Percentiles rank a stretch among this genome's conserved stretches.
Evolutionary conservation across 2,113 vertebrate genomes (phyloP).

Genomic region (Podarcis cretensis): DNA sequence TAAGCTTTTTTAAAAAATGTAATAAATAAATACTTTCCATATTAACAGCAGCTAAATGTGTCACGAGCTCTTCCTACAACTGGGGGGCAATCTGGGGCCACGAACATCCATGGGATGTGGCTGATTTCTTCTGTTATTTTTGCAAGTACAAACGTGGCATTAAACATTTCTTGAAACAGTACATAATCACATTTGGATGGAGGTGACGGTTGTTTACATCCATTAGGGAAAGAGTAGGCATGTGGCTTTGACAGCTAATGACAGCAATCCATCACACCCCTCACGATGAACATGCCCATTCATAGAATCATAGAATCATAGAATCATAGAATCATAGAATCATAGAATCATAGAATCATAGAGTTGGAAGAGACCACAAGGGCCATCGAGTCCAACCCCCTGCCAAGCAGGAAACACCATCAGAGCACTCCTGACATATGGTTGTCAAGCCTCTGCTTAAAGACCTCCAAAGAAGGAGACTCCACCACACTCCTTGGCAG

Average conservation of each 20-base stretch:
- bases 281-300: neutral
- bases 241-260: neutral
- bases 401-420: no score
- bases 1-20: neutral
- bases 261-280: neutral
- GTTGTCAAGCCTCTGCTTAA: no score
- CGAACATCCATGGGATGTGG: neutral
- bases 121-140: neutral
- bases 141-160: neutral
- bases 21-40: neutral
- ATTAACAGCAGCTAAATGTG: conserved; percentile 9
- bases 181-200: neutral
- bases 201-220: no score
- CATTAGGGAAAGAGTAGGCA: neutral
- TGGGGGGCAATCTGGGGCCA: neutral
- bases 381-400: no score
- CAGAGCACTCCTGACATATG: no score
- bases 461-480: no score
- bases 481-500: no score
- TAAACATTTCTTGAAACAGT: neutral
- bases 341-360: no score
- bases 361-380: no score
- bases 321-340: no score
- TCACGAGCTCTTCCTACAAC: neutral
- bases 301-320: no score